Evolutionary conservation across 2,797 vertebrate genomes (phyloP), one percentile per base, ranked within the genome.

Genomic region (Amblyopsis hoosieri): DNA sequence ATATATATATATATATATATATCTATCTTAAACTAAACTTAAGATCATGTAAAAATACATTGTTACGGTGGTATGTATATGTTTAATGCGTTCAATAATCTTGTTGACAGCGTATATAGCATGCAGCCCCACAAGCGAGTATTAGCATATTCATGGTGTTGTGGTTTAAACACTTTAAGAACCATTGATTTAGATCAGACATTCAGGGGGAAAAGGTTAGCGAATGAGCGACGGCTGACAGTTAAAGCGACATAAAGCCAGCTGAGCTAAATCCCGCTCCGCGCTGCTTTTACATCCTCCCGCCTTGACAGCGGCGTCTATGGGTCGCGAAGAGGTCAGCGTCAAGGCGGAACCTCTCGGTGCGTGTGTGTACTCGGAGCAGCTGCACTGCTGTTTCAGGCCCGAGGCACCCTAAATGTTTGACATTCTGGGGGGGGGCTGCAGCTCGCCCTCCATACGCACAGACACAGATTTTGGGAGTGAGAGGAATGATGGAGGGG

Each of bases 361-460:
- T 71, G 65, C 15, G 53, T 51, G 66, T 37, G 4, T 37, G 33
- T 37, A 37, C 54, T 4, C 48, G 64, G 53, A 64, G 73, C 60
- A 80, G 81, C 45, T 3, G 15, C 58, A 72, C 64, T 61, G 68
- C 7, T 72, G 64, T 42, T 66, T 45, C 1, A 12, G 59, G 72
- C 80, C 69, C 0, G 12, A 70, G 81, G 79, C 76, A 71, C 75
- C 87, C 77, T 85, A 84, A 88, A 87, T 73, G 75, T 73, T 75
- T 88, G 80, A 85, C 86, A 86, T 85, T 85, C 78, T 80, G 62
- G 13, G 15, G 13, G 15, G 66, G 13, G 13, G 66, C 78, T 74
- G 60, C 57, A 69, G 72, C 69, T 67, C 79, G 79, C 60, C 70
- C 75, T 69, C 77, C 57, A 54, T 60, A 13, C 63, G 65, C 73